Evolutionary conservation across 2,888 invertebrate genomes (phyloP), one percentile per base, ranked within the genome.

Genomic region (Sympetrum striolatum): DNA sequence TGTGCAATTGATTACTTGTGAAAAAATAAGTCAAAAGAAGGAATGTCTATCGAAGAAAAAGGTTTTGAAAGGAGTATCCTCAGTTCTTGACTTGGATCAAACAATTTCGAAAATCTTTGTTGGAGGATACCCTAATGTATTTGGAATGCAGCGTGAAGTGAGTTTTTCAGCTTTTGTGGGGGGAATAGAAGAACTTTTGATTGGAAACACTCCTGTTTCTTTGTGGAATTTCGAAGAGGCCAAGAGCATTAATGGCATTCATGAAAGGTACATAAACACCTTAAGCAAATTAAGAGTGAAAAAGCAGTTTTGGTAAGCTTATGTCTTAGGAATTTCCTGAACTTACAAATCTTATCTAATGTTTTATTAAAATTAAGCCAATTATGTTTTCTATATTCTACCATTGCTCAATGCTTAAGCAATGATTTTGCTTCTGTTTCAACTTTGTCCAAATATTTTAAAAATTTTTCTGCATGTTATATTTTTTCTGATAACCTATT

Each of bases 211-310:
- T 12, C 97, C 97, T 0, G 96, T 99, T 3, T 99, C 99, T 0
- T 94, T 99, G 80, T 99, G 99, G 99, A 99, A 99, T 95, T 98
- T 98, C 93, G 96, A 96, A 12, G 95, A 96, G 91, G 96, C 96
- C 90, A 96, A 97, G 90, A 96, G 96, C 92, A 95, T 96, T 92
- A 92, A 93, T 39, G 97, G 97, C 0, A 97, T 97, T 0, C 93
- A 94, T 2, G 96, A 97, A 92, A 96, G 97, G 96, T 96, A 92
- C 91, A 91, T 15, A 6, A n/a, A 90, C 22, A 37, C n/a, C 37
- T 8, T 14, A 25, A 0, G 5, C 15, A 15, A 53, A 53, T 53
- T 18, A 18, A 53, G 18, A 18, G 18, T 18, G 2, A 3, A 8
- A 44, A 18, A 18, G 53, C 15, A 53, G 8, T 53, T 18, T 1